Conservation (phyloP, 2,797 vertebrate genomes). For the Lates japonicus region DNA sequence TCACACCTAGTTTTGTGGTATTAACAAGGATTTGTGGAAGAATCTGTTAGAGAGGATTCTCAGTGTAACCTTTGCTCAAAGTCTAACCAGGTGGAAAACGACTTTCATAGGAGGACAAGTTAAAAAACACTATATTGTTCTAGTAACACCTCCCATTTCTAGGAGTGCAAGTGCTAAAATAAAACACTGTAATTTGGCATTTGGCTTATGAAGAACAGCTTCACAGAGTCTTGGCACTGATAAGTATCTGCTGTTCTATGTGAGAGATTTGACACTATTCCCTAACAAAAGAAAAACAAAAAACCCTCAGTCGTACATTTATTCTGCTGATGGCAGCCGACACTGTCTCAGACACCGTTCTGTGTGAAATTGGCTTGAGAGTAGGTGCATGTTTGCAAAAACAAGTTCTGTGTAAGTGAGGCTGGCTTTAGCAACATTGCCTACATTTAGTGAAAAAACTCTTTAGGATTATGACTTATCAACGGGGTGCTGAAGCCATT, state of each 20-base stretch:
- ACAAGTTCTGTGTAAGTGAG: slow-evolving; percentile 15
- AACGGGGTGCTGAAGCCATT: neutral
- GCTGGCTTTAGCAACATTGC: slow-evolving; percentile 6
- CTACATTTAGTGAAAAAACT: slow-evolving; percentile 28
- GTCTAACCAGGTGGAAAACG: neutral
- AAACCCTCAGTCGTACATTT: slow-evolving; percentile 1
- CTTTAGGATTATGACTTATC: too few relatives aligned
- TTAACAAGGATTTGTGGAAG: neutral
- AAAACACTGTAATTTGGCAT: slow-evolving; percentile 6
- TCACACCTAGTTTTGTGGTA: neutral
- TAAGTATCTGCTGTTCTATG: slow-evolving; percentile 10
- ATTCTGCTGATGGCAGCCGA: slow-evolving; percentile 22
- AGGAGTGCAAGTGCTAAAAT: neutral
- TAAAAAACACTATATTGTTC: neutral
- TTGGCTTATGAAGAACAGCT: slow-evolving; percentile 14
- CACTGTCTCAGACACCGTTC: slow-evolving; percentile 25
- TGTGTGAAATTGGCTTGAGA: slow-evolving; percentile 37
- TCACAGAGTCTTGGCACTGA: slow-evolving; percentile 19
- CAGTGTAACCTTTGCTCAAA: neutral
- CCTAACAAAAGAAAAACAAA: neutral
- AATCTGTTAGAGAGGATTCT: neutral
- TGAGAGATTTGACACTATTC: slow-evolving; percentile 22
- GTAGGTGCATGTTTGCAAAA: slow-evolving; percentile 21
- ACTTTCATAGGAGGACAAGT: neutral
- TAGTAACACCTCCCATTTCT: neutral